Conservation (phyloP, 1,140 invertebrate species). For the Aphis gossypii region DNA sequence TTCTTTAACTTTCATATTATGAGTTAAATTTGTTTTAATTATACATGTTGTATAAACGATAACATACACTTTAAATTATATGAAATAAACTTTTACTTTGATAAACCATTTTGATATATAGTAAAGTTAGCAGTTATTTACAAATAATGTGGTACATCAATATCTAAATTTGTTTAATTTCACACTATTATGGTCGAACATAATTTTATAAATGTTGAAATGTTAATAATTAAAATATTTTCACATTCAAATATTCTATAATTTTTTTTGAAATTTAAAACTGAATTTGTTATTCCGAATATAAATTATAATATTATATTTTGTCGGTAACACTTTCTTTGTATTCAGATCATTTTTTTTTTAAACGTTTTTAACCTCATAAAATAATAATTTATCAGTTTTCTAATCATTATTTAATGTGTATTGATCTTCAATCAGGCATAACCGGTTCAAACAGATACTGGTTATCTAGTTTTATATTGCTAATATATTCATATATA, state of each 20-base stretch:
- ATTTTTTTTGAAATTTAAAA: not conserved
- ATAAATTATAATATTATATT: not conserved
- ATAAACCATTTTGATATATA: not conserved
- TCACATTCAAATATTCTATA: not conserved
- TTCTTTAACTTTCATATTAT: not conserved
- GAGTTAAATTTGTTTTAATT: not conserved
- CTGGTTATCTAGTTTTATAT: not conserved
- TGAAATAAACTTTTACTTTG: constrained; percentile 11
- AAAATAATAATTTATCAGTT: constrained; percentile 21
- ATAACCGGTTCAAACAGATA: constrained; percentile 22
- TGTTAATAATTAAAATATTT: not conserved
- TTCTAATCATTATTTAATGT: constrained; percentile 35
- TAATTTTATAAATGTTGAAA: not conserved
- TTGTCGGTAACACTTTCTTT: not conserved
- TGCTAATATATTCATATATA: not conserved
- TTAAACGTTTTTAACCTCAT: not conserved
- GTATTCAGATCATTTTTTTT: not conserved
- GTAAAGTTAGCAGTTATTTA: not conserved
- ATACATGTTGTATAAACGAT: not conserved
- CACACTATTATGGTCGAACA: not conserved
- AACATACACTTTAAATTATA: not conserved
- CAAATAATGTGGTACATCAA: not conserved
- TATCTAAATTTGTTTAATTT: not conserved
- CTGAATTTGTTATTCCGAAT: not conserved
- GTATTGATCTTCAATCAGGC: constrained; percentile 20